These are phyloP conservation scores for Volucella inflata DNA, from an alignment of 2,888 invertebrate species.

Conservation along the genomic window DNA sequence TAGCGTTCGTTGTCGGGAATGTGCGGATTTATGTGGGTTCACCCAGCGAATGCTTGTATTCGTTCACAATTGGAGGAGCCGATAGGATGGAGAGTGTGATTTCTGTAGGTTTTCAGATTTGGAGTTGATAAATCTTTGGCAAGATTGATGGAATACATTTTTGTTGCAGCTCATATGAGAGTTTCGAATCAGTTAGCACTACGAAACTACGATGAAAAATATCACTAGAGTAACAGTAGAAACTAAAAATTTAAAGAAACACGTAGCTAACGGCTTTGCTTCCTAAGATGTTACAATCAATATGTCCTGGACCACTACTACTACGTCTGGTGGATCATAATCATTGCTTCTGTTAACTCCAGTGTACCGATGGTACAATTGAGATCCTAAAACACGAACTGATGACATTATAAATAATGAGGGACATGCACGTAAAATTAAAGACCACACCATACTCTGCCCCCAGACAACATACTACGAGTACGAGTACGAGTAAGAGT, in stretches of 20 bases:
- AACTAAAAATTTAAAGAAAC: too few relatives aligned
- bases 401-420: constrained; percentile 75
- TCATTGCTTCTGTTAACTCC: constrained; percentile 46
- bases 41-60: constrained; percentile 7
- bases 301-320: constrained; percentile 6
- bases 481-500: neutral
- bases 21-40: constrained; percentile 72
- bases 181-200: too few relatives aligned
- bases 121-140: constrained; percentile 45
- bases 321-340: constrained; percentile 57
- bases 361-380: constrained; percentile 37
- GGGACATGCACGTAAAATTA: constrained; percentile 74
- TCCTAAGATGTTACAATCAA: too few relatives aligned
- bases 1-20: constrained; percentile 70
- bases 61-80: constrained; percentile 2
- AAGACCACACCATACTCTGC: constrained; percentile 54
- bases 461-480: constrained; percentile 40
- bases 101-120: too few relatives aligned
- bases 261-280: too few relatives aligned
- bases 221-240: too few relatives aligned
- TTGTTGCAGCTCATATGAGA: neutral
- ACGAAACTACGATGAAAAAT: too few relatives aligned
- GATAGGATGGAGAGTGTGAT: neutral
- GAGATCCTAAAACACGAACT: constrained; percentile 72
- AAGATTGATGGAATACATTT: constrained; percentile 28